These are phyloP conservation scores for Orbicella faveolata DNA, from an alignment of 64 coral and sea anemone species.

Conservation along the genomic window DNA sequence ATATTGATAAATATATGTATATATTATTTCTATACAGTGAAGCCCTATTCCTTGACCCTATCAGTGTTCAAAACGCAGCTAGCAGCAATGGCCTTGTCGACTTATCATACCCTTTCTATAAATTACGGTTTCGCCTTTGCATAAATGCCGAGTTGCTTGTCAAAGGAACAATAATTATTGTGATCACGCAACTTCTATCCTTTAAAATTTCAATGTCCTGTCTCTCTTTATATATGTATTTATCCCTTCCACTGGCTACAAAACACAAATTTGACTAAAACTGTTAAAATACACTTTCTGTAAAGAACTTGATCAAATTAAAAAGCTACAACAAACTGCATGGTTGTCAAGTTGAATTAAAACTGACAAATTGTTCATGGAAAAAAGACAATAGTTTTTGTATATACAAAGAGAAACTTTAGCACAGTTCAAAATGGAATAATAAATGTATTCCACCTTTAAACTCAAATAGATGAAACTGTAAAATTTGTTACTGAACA, in stretches of 20 bases:
- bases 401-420: no score
- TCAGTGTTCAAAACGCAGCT: neutral
- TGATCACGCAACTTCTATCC: neutral
- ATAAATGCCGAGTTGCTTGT: neutral
- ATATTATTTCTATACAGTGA: constrained; percentile 32
- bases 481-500: neutral
- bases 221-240: no score
- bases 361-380: no score
- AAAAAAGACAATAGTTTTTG: no score
- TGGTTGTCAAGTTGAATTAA: no score
- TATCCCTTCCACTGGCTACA: no score
- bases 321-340: no score
- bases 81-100: neutral
- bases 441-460: neutral
- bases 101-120: neutral
- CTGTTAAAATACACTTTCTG: no score
- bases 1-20: constrained; percentile 35
- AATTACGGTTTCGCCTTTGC: neutral
- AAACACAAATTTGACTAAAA: no score
- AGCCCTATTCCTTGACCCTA: neutral
- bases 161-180: neutral
- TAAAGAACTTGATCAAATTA: no score
- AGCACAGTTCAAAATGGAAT: no score
- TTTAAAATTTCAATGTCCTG: no score
- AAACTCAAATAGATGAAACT: neutral